These are phyloP conservation scores for Busseola fusca DNA, from an alignment of 2,888 invertebrate species.

Conservation along the genomic window DNA sequence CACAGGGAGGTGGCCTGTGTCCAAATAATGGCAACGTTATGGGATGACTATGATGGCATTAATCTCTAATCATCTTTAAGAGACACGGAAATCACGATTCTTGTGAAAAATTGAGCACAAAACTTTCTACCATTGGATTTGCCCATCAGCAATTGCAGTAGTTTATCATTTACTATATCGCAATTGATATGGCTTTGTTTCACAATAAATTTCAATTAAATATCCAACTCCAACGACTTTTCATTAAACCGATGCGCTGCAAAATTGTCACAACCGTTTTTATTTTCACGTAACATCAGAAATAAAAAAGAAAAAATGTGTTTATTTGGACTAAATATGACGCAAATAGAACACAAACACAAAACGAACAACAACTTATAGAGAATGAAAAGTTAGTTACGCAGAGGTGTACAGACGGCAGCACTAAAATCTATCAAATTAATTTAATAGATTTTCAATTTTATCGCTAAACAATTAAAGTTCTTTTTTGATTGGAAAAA, in stretches of 20 bases:
- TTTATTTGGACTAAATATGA: too few species aligned
- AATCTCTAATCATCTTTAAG: not conserved
- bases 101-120: slow-evolving; percentile 16
- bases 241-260: slow-evolving; percentile 19
- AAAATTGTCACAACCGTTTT: slow-evolving; percentile 1
- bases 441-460: too few species aligned
- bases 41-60: too few species aligned
- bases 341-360: too few species aligned
- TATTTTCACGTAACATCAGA: not conserved
- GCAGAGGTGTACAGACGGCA: too few species aligned
- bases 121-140: slow-evolving; percentile 45
- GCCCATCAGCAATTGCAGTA: slow-evolving; percentile 28
- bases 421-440: too few species aligned
- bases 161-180: slow-evolving; percentile 27
- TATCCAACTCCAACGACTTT: slow-evolving; percentile 28
- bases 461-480: too few species aligned
- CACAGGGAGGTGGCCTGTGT: not conserved
- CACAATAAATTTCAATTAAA: slow-evolving; percentile 34
- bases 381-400: not conserved
- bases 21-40: not conserved
- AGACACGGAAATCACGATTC: not conserved
- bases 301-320: not conserved
- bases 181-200: slow-evolving; percentile 31
- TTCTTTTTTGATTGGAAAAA: too few species aligned
- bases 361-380: too few species aligned